These are phyloP conservation scores for Protonemura montana DNA, from an alignment of 2,888 invertebrate species.

Conservation along the genomic window DNA sequence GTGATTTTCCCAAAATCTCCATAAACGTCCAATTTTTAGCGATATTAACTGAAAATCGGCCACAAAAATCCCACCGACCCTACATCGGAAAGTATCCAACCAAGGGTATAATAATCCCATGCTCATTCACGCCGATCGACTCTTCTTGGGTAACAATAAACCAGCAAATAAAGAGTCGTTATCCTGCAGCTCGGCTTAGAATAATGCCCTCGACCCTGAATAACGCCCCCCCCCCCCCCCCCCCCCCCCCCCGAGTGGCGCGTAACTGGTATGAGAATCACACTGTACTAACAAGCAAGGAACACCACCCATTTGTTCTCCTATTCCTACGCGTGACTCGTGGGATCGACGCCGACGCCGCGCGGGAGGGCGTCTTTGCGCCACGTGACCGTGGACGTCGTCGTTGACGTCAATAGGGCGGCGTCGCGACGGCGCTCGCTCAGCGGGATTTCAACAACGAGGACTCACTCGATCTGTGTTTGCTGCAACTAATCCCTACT, in stretches of 20 bases:
- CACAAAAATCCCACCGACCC: not conserved
- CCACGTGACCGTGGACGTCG: conserved; percentile 24
- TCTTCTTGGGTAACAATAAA: not conserved
- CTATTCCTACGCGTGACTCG: not conserved
- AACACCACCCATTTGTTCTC: conserved; percentile 20
- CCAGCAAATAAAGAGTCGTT: not conserved
- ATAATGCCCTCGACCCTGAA: not conserved
- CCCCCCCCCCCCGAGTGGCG: not conserved
- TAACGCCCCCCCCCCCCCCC: too few species aligned
- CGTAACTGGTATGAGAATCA: not conserved
- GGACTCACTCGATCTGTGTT: not conserved
- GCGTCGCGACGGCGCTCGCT: not conserved
- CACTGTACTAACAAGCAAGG: not conserved
- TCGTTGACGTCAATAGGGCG: not conserved
- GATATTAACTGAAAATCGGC: not conserved
- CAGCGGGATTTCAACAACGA: not conserved
- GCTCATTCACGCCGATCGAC: not conserved
- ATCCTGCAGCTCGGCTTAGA: not conserved
- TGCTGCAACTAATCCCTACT: not conserved
- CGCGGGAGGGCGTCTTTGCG: conserved; percentile 25
- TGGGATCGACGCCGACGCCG: not conserved
- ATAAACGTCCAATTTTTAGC: not conserved
- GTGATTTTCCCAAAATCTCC: not conserved
- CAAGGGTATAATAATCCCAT: not conserved
- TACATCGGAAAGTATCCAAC: not conserved